phyloP scores from a whole-genome alignment of 2,113 vertebrate species.

The Pseudonaja textilis region DNA sequence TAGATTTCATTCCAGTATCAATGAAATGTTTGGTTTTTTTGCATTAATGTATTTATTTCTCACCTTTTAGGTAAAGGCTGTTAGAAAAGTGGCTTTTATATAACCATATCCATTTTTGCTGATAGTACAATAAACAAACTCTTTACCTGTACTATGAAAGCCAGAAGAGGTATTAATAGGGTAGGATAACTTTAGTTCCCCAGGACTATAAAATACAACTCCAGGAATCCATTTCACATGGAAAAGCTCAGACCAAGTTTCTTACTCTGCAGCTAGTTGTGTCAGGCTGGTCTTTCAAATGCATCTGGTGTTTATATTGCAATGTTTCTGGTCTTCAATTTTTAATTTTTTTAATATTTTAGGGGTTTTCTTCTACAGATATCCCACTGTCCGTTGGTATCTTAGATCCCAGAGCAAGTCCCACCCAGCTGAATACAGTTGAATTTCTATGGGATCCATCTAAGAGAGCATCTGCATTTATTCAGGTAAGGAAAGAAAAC shows the following conservation, averaged over 20 bases:
- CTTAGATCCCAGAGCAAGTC: constrained; percentile 84
- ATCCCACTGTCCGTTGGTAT: constrained; percentile 90
- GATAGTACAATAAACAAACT: neutral
- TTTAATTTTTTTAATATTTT: constrained; percentile 73
- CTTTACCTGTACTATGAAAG: neutral
- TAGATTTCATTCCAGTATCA: neutral
- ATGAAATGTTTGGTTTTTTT: neutral
- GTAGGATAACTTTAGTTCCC: neutral
- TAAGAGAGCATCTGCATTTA: constrained; percentile 86
- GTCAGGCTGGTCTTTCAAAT: constrained; percentile 38
- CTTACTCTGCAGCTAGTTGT: neutral
- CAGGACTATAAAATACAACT: neutral
- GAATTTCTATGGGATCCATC: constrained; percentile 94
- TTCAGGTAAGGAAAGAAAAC: constrained; percentile 79
- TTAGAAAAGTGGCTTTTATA: neutral
- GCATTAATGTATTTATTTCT: neutral
- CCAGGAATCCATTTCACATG: neutral
- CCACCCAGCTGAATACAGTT: constrained; percentile 87
- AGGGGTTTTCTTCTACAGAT: constrained; percentile 80
- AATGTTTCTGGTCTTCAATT: constrained; percentile 64
- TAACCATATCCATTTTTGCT: neutral
- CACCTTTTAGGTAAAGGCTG: neutral
- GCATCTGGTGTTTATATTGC: constrained; percentile 42
- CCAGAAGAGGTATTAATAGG: neutral
- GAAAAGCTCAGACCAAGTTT: neutral